A percentile compares a stretch with the other conserved stretches of the same genome.
Evolutionary conservation across 2,797 vertebrate genomes (phyloP).

Genomic region (Spinibarbus caldwelli): DNA sequence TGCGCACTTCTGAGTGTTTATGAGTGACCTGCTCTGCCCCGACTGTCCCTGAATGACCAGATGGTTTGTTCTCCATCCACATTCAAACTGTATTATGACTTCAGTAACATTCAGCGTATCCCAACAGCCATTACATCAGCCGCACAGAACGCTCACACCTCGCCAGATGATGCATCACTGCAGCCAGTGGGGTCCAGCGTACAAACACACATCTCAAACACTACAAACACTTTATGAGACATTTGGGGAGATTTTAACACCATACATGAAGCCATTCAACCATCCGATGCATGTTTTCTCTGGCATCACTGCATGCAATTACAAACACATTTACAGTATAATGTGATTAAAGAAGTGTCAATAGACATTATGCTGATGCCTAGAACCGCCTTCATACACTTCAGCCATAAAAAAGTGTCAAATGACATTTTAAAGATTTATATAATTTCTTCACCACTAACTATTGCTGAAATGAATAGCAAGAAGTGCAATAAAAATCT

Average conservation of each 20-base stretch:
- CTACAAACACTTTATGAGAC: conserved; percentile 2
- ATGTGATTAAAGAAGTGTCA: background rate
- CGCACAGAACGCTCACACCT: conserved; percentile 32
- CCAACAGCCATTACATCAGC: conserved; percentile 47
- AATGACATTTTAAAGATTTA: background rate
- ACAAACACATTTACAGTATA: background rate
- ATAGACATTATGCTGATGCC: background rate
- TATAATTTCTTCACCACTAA: background rate
- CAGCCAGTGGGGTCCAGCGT: conserved; percentile 14
- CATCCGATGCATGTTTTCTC: background rate
- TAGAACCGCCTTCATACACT: background rate
- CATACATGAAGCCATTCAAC: background rate
- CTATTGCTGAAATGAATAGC: background rate
- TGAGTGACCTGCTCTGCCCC: background rate
- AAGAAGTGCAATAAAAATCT: background rate
- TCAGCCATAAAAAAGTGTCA: background rate
- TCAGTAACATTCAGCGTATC: conserved; percentile 11
- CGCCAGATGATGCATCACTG: conserved; percentile 28
- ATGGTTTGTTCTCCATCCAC: conserved; percentile 31
- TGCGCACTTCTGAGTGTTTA: background rate
- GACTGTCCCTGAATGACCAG: conserved; percentile 23
- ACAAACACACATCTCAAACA: conserved; percentile 1
- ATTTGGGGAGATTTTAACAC: background rate
- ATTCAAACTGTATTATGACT: conserved; percentile 12
- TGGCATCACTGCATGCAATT: background rate